Base-by-base conservation (phyloP, 2,888 invertebrate genomes). In the Leucania comma region DNA sequence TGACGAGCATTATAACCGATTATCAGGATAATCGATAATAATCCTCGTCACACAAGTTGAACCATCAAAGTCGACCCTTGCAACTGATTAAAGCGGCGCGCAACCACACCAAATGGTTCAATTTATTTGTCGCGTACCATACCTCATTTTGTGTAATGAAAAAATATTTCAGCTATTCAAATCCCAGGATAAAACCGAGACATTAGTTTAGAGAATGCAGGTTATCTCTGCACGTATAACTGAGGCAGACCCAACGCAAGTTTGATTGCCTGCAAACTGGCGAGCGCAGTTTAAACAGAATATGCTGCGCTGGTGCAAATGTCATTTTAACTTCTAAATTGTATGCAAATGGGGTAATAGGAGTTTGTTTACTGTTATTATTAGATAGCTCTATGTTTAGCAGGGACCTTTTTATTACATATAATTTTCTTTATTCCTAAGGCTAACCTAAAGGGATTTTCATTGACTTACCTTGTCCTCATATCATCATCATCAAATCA, bases 281-380 rank as follows among this genome's bases (percentile, higher is more conserved):
- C 35, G 42, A 57, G 54, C 42, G 20, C 53, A 72, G 26, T 35
- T 61, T 54, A 58, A 42, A 26, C 53, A 14, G 24, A 65, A 73
- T 35, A 38, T 54, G 48, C 12, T 17, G 57, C 51, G 53, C 58
- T 64, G 48, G 9, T n/a, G 57, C 51, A 61, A 72, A 75, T 57
- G 29, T 53, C 12, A 59, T 79, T 59, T 73, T 59, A 79, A 76
- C 58, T 76, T 72, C 66, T 58, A 61, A 78, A 72, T 61, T 32
- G 57, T 61, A 72, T 70, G 71, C 62, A 77, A 75, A 54, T 62
- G 0, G 12, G n/a, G 17, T n/a, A 29, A 20, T 6, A 57, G 0
- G 22, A 58, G 12, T 58, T 53, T 29, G 60, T 57, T 29, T 38
- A n/a, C 12, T 32, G 12, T 22, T 56, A 5, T 20, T 60, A 57